A percentile compares a stretch with the other conserved stretches of the same genome.
These are phyloP conservation scores for Pelobates fuscus DNA, from an alignment of 2,113 vertebrate species.

Conservation along the genomic window DNA sequence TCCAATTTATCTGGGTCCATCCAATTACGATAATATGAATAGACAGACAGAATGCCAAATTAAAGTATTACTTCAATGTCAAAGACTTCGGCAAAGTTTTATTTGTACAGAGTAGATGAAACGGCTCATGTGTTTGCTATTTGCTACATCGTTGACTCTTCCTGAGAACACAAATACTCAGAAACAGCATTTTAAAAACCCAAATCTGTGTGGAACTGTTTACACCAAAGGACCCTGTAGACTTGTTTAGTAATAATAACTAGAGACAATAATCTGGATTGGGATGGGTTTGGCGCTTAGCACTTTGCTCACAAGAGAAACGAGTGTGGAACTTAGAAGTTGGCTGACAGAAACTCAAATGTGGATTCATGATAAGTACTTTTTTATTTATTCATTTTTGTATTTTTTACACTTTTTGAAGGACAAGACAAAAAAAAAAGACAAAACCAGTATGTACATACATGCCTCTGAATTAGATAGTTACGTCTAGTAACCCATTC, in stretches of 20 bases:
- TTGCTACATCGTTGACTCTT: background rate
- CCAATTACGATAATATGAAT: conserved; percentile 55
- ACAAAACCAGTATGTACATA: no score
- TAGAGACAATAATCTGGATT: no score
- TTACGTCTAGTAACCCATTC: no score
- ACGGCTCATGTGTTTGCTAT: background rate
- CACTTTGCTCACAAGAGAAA: no score
- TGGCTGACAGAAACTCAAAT: no score
- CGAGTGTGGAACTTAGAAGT: no score
- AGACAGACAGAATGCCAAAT: conserved; percentile 29
- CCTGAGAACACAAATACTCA: background rate
- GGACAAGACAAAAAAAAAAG: no score
- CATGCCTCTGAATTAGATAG: no score
- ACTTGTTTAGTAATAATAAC: background rate
- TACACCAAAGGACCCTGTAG: background rate
- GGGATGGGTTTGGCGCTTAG: no score
- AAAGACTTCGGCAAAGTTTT: conserved; percentile 33
- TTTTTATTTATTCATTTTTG: no score
- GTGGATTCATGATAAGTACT: no score
- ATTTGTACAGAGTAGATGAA: conserved; percentile 29
- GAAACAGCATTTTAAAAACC: background rate
- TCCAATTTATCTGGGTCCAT: conserved; percentile 59
- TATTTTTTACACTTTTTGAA: no score
- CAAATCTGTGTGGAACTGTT: background rate
- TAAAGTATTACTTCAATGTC: conserved; percentile 34